A percentile compares a stretch with the other conserved stretches of the same genome.
Conservation (phyloP, 1,140 invertebrate species). For the Bicyclus anynana region DNA sequence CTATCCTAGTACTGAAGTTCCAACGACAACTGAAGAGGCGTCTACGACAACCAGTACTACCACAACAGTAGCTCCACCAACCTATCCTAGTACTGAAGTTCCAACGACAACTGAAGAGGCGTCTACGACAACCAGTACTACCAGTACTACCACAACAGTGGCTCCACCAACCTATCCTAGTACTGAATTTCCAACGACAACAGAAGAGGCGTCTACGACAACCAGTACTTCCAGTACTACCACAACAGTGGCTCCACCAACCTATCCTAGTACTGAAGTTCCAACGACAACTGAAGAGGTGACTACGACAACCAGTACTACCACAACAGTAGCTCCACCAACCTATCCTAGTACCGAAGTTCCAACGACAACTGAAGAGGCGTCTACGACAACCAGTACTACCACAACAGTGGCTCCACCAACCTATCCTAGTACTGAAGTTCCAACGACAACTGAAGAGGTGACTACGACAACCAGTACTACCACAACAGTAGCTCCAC, state of each 20-base stretch:
- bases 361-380: not conserved
- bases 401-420: constrained; percentile 5
- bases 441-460: constrained; percentile 7
- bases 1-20: not conserved
- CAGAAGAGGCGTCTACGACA: not conserved
- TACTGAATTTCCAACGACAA: not conserved
- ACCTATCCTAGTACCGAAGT: not conserved
- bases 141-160: not conserved
- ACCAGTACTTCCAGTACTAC: not conserved
- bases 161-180: not conserved
- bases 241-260: not conserved
- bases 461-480: constrained; percentile 12
- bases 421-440: not conserved
- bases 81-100: not conserved
- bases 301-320: not conserved
- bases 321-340: not conserved
- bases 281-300: not conserved
- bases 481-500: not conserved
- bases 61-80: constrained; percentile 1
- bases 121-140: constrained; percentile 3
- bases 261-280: not conserved
- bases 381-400: constrained; percentile 10
- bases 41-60: constrained; percentile 7
- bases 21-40: not conserved
- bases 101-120: not conserved